Evolutionary conservation across 1,140 invertebrate genomes (phyloP), one percentile per base, ranked within the genome.

Genomic region (Cydia splendana): DNA sequence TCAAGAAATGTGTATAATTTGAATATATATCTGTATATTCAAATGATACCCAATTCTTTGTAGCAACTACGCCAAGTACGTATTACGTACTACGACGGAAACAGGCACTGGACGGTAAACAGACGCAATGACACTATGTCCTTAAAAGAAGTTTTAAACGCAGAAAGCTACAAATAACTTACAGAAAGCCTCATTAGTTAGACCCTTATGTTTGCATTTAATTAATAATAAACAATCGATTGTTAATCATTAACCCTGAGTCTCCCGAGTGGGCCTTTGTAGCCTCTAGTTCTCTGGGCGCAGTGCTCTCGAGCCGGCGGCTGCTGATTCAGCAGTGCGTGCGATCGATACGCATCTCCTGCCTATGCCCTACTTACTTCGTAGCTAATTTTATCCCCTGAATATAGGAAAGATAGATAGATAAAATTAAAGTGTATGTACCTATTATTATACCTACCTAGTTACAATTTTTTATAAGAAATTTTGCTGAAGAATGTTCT

Each of bases 261-360:
- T 24, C 2, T 24, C 57, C 57, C 18, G 9, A 24, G 20, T n/a
- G 20, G 20, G 57, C 20, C 74, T 73, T 77, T 65, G 45, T 75
- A 62, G 28, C 5, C 51, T 18, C 57, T 62, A 62, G 57, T 62
- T 24, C 53, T 18, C 28, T 6, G 28, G 24, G 75, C 34, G 38
- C 42, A 28, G 75, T 42, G 30, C 30, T 34, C 30, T 42, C 65
- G 28, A 24, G 18, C 34, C 34, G 34, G 15, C 28, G 71, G 38
- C n/a, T 67, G 76, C 73, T 73, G 71, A 77, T 42, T 77, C 76
- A 77, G 76, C 76, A 74, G 20, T 28, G 76, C 20, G 73, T 18
- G 57, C 76, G 73, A 77, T 77, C 76, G 76, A 77, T 77, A 77
- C 15, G n/a, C 24, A 69, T 69, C 65, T 69, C 65, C 20, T 62